phyloP scores from a whole-genome alignment of 2,888 invertebrate genomes.

The Oscheius sp. region DNA sequence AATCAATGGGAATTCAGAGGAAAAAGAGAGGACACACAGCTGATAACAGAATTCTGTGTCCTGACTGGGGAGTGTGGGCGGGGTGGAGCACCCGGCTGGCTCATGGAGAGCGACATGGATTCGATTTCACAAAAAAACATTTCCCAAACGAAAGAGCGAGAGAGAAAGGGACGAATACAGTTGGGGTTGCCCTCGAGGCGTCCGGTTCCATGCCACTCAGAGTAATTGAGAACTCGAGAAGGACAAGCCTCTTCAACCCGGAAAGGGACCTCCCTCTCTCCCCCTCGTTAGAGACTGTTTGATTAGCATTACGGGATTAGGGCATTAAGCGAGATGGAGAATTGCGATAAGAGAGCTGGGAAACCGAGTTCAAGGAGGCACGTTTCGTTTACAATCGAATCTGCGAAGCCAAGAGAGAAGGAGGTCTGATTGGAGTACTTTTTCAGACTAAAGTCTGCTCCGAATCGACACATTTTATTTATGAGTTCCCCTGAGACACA shows the following conservation, averaged over 20 bases:
- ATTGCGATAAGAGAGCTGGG: conserved; percentile 25
- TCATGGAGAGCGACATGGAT: conserved; percentile 3
- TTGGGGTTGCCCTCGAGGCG: not conserved
- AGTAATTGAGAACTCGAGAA: conserved; percentile 17
- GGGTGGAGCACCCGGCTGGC: conserved; percentile 3
- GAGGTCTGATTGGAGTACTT: conserved; percentile 12
- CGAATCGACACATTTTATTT: conserved; percentile 22
- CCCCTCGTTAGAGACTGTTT: conserved; percentile 24
- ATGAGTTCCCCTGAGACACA: conserved; percentile 9
- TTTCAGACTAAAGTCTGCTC: not conserved
- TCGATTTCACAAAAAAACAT: not conserved
- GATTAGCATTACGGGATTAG: conserved; percentile 19
- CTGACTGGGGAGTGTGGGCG: no score
- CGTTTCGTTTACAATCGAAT: no score
- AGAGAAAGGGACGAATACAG: not conserved
- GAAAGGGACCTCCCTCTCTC: no score
- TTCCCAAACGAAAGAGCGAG: not conserved
- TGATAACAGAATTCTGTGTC: conserved; percentile 14
- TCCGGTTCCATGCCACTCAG: conserved; percentile 7
- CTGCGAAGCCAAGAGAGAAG: no score
- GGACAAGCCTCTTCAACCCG: not conserved
- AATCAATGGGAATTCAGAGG: not conserved
- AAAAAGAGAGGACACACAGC: not conserved
- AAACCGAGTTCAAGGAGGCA: no score
- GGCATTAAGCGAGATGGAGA: conserved; percentile 12